Evolutionary conservation across 2,797 vertebrate genomes (phyloP), one percentile per base, ranked within the genome.

Genomic region (Neosalanx taihuensis): DNA sequence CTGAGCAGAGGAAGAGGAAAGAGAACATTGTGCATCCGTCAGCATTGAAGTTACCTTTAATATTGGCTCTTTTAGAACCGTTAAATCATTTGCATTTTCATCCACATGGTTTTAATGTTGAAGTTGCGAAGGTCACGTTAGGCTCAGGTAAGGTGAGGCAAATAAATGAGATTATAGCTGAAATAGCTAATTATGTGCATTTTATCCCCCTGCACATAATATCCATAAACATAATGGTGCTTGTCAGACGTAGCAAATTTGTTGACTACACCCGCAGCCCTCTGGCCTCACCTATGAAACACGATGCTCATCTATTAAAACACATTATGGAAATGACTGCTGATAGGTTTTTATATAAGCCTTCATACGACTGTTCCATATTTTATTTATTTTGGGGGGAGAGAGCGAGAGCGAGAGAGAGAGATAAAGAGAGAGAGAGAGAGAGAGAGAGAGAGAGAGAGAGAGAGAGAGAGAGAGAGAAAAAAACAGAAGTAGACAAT

Each of bases 1-100:
- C 17, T 83, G 91, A 91, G 89, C 88, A 87, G 87, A 89, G 89
- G 86, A 93, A 92, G 94, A 93, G 93, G 93, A 93, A 93, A 92
- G 91, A 88, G 92, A 93, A 92, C 92, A 93, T 89, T 83, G 80
- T 87, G 86, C 89, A 88, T 41, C 37, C 91, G 93, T 88, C 89
- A 92, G 93, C 94, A 92, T 90, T 86, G 91, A 94, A 92, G 92
- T 89, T 86, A 89, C n/a, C 92, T 94, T 92, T 67, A 81, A 53
- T 53, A 15, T 53, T 6, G 2, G 51, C 18, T 53, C 18, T 53
- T 53, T 78, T 68, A 79, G 69, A 75, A 75, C 76, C 82, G 69
- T 73, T 77, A 81, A 83, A 79, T 76, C 67, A 70, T 82, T 72
- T 79, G 79, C 82, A 76, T 80, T 85, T 71, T 84, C 83, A 84